Evolutionary conservation across 2,797 vertebrate species (phyloP).

Genomic region (Gadopsis bispinosus): DNA sequence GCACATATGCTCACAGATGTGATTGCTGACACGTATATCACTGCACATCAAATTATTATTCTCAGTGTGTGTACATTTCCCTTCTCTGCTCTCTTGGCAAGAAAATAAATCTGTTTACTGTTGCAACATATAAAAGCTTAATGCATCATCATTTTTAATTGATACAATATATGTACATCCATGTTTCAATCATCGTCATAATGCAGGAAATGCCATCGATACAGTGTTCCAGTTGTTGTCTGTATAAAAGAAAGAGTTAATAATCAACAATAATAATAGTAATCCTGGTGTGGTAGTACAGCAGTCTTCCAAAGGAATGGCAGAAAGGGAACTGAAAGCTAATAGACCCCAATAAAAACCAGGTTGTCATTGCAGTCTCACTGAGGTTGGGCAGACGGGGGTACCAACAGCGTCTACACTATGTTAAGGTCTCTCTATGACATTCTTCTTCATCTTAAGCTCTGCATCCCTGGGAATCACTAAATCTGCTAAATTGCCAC

Average conservation of each 20-base stretch:
- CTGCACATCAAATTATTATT: conserved; percentile 19
- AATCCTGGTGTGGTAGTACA: conserved; percentile 72
- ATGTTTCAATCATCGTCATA: conserved; percentile 85
- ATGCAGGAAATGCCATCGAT: conserved; percentile 91
- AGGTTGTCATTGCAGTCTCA: conserved; percentile 83
- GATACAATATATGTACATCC: conserved; percentile 93
- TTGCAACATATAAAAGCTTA: conserved; percentile 83
- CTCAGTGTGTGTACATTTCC: not conserved
- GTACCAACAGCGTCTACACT: conserved; percentile 20
- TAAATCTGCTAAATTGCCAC: conserved; percentile 30
- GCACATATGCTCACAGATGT: conserved; percentile 11
- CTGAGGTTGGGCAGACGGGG: conserved; percentile 49
- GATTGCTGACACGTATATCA: conserved; percentile 15
- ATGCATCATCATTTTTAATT: conserved; percentile 89
- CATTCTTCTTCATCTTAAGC: not conserved
- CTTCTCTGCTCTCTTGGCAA: not conserved
- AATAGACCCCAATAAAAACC: conserved; percentile 62
- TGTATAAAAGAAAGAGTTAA: conserved; percentile 86
- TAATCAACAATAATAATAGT: conserved; percentile 69
- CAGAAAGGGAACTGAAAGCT: conserved; percentile 80
- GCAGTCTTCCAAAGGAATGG: conserved; percentile 69
- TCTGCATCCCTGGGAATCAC: conserved; percentile 1
- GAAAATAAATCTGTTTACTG: conserved; percentile 28
- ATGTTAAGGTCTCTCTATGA: conserved; percentile 4
- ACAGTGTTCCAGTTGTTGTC: conserved; percentile 87